These are phyloP conservation scores for Fabriciana adippe DNA, from an alignment of 2,888 invertebrate genomes.

Conservation along the genomic window DNA sequence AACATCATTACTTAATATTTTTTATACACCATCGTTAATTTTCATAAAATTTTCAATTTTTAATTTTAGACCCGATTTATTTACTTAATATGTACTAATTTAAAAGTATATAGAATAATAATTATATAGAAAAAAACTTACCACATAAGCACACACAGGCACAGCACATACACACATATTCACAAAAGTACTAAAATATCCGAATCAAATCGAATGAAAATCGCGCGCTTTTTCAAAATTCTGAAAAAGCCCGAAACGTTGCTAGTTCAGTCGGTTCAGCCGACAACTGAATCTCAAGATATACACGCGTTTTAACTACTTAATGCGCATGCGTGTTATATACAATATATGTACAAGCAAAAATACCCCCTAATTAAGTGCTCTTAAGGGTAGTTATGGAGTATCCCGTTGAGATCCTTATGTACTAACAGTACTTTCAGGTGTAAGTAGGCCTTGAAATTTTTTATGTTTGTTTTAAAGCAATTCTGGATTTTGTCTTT, in stretches of 20 bases:
- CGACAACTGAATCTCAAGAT: conserved; percentile 56
- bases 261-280: conserved; percentile 44
- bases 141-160: conserved; percentile 26
- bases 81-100: neutral
- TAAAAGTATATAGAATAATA: neutral
- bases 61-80: neutral
- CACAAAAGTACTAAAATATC: conserved; percentile 11
- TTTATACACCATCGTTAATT: no score
- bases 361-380: neutral
- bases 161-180: conserved; percentile 24
- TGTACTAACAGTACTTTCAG: conserved; percentile 16
- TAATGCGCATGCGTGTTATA: conserved; percentile 60
- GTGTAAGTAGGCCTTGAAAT: conserved; percentile 29
- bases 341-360: conserved; percentile 49
- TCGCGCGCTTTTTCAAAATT: conserved; percentile 36
- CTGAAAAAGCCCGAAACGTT: conserved; percentile 26
- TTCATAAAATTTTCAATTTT: neutral
- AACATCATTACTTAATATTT: no score
- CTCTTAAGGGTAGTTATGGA: neutral
- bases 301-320: conserved; percentile 54
- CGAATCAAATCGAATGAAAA: conserved; percentile 22
- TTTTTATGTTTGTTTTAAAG: conserved; percentile 11
- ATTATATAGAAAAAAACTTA: conserved; percentile 26
- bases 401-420: conserved; percentile 5
- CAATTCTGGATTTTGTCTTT: no score